Evolutionary conservation across 1,140 invertebrate species (phyloP).

Genomic region (Anastrepha ludens): DNA sequence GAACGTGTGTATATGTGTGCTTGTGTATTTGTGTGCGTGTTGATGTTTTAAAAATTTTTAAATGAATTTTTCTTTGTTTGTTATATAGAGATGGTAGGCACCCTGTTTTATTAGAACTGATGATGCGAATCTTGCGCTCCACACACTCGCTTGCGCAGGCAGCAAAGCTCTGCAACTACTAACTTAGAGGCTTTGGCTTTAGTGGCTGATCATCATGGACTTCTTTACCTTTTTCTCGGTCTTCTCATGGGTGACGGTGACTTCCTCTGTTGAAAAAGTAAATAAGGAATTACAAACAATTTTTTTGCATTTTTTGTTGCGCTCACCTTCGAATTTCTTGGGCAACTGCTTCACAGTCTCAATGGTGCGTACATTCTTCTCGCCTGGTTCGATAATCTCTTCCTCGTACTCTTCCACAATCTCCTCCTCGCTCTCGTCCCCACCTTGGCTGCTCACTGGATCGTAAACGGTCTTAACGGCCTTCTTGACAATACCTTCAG

Average conservation of each 20-base stretch:
- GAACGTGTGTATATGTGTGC: constrained; percentile 27
- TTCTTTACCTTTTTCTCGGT: constrained; percentile 74
- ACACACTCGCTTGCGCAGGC: neutral
- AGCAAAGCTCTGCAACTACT: constrained; percentile 34
- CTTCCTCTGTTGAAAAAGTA: constrained; percentile 64
- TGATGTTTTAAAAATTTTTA: neutral
- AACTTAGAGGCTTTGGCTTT: constrained; percentile 56
- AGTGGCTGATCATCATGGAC: constrained; percentile 72
- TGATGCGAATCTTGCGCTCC: constrained; percentile 37
- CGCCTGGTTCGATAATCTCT: constrained; percentile 72
- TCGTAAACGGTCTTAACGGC: constrained; percentile 71
- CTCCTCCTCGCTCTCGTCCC: constrained; percentile 71
- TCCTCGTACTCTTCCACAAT: constrained; percentile 73
- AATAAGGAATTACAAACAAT: neutral
- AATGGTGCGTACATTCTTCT: constrained; percentile 70
- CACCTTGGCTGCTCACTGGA: constrained; percentile 67
- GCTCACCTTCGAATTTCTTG: constrained; percentile 68
- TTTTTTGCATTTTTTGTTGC: neutral
- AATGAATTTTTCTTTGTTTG: neutral
- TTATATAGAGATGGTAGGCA: constrained; percentile 1
- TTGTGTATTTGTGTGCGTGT: neutral
- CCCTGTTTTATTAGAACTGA: neutral
- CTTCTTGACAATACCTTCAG: constrained; percentile 73
- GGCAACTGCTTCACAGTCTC: constrained; percentile 71
- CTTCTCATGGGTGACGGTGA: constrained; percentile 72